Evolutionary conservation across 2,797 vertebrate genomes (phyloP).

Genomic region (Hypotaenidia okinawae): DNA sequence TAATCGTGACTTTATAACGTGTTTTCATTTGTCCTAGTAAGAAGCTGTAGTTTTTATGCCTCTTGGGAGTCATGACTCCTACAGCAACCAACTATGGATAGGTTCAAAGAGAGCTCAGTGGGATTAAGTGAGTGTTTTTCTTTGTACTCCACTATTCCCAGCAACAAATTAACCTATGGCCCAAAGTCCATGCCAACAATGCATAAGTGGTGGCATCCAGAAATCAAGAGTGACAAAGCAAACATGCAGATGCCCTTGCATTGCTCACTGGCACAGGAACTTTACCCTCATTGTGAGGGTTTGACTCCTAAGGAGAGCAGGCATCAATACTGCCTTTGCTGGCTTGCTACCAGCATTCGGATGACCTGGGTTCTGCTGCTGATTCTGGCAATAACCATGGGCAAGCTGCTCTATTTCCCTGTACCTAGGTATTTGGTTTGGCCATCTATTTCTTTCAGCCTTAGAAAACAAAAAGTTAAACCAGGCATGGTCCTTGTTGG

Average conservation of each 20-base stretch:
- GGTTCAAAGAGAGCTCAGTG: neutral
- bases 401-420: neutral
- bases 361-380: neutral
- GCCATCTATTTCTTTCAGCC: neutral
- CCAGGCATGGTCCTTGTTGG: neutral
- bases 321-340: neutral
- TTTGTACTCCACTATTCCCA: neutral
- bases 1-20: neutral
- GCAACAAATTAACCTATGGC: neutral
- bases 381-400: neutral
- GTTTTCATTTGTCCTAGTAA: neutral
- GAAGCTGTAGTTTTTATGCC: neutral
- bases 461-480: constrained; percentile 12
- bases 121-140: neutral
- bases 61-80: neutral
- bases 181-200: neutral
- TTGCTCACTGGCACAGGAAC: neutral
- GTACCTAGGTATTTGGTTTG: neutral
- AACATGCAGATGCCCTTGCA: neutral
- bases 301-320: neutral
- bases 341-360: neutral
- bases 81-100: neutral
- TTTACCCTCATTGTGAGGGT: neutral
- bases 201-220: neutral
- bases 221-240: neutral